Evolutionary conservation across 2,888 invertebrate species (phyloP).

Genomic region (Ornithoptera alexandrae): DNA sequence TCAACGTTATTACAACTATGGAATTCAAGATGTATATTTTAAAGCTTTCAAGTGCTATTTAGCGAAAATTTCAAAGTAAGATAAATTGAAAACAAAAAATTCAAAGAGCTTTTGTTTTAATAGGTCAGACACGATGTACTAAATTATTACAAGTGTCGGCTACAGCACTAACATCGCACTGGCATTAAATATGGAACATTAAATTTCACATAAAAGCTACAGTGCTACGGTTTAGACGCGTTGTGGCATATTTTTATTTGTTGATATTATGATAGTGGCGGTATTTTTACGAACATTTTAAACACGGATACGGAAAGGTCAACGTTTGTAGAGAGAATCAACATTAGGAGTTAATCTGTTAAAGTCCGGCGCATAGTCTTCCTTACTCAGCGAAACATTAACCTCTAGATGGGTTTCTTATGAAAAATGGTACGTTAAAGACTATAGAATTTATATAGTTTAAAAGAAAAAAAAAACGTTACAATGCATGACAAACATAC

Average conservation of each 20-base stretch:
- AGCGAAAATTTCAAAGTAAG: not conserved
- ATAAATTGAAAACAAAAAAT: slow-evolving; percentile 9
- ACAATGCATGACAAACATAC: no score
- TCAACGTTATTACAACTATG: not conserved
- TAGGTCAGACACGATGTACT: slow-evolving; percentile 20
- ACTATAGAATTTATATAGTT: no score
- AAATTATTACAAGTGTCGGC: slow-evolving; percentile 31
- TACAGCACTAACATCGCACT: slow-evolving; percentile 40
- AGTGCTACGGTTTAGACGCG: slow-evolving; percentile 47
- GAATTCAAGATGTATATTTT: not conserved
- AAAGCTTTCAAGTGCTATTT: not conserved
- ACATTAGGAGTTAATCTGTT: no score
- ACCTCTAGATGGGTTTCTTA: no score
- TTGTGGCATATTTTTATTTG: slow-evolving; percentile 48
- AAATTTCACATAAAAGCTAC: slow-evolving; percentile 57
- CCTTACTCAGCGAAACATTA: no score
- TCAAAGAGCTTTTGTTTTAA: slow-evolving; percentile 25
- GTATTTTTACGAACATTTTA: slow-evolving; percentile 27
- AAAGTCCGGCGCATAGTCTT: no score
- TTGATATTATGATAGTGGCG: slow-evolving; percentile 55
- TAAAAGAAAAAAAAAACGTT: no score
- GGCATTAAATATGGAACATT: slow-evolving; percentile 56
- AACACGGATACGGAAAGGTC: no score
- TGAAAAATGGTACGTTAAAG: no score
- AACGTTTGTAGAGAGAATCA: no score